These are phyloP conservation scores for Acronicta aceris DNA, from an alignment of 2,888 invertebrate genomes.

Conservation along the genomic window DNA sequence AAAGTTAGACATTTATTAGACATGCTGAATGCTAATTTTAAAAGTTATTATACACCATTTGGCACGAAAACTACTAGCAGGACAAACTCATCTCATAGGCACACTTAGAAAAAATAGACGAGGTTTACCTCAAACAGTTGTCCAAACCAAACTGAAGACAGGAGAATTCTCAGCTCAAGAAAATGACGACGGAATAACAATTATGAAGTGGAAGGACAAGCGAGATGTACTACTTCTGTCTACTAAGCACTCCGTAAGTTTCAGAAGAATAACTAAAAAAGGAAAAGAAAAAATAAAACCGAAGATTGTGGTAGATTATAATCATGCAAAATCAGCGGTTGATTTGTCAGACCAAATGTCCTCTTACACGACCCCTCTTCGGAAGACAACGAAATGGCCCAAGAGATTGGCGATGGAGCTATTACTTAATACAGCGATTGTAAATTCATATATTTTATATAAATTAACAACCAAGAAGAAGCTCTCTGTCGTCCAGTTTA, in stretches of 20 bases:
- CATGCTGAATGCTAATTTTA: slow-evolving; percentile 21
- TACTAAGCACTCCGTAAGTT: slow-evolving; percentile 30
- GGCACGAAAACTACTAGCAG: slow-evolving; percentile 48
- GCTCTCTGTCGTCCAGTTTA: slow-evolving; percentile 36
- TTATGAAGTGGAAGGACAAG: neutral
- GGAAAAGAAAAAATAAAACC: slow-evolving; percentile 31
- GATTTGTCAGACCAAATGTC: slow-evolving; percentile 52
- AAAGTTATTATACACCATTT: slow-evolving; percentile 28
- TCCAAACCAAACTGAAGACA: slow-evolving; percentile 53
- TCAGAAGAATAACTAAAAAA: slow-evolving; percentile 19
- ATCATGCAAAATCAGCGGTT: slow-evolving; percentile 46
- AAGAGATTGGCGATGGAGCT: slow-evolving; percentile 33
- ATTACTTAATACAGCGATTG: slow-evolving; percentile 26
- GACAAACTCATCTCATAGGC: slow-evolving; percentile 56
- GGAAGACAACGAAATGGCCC: slow-evolving; percentile 26
- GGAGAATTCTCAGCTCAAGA: slow-evolving; percentile 39
- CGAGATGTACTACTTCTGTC: slow-evolving; percentile 26
- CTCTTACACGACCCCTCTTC: slow-evolving; percentile 14
- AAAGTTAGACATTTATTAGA: slow-evolving; percentile 33
- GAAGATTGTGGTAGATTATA: slow-evolving; percentile 46
- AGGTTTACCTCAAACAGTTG: slow-evolving; percentile 54
- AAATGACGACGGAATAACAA: slow-evolving; percentile 27
- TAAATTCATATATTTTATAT: slow-evolving; percentile 30
- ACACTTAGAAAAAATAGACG: slow-evolving; percentile 57
- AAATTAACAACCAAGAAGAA: slow-evolving; percentile 44